Base-by-base conservation (phyloP, 2,797 vertebrate genomes). In the Takifugu ocellatus region DNA sequence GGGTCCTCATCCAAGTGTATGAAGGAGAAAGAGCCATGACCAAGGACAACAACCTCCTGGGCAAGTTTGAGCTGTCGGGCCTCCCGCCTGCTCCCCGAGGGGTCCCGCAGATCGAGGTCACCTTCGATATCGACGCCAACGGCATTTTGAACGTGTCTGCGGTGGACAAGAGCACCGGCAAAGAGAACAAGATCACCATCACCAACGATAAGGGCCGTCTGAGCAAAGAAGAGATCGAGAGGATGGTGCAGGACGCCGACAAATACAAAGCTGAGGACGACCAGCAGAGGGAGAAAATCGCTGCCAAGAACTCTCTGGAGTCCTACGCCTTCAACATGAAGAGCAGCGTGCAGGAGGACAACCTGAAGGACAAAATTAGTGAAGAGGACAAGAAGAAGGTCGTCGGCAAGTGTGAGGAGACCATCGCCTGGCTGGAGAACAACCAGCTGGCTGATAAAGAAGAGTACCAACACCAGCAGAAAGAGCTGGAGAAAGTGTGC, bases 151-250 rank as follows among this genome's bases (percentile, higher is more conserved):
- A 83, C 25, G 79, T 89, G 49, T 82, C 73, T 0, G 83, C 79
- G 6, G 63, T 53, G 42, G 86, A 87, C 59, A 84, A 71, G 46
- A 82, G 59, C 68, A 84, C 82, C 0, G 84, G 79, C 25, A 86
- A 85, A 50, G 58, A 64, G 47, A 83, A 78, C 47, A 81, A 84
- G 73, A 81, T 87, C 36, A 82, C 81, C 47, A 72, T 90, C 68
- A 82, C 68, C 17, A 83, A 82, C 16, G 79, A 85, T 52, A 83
- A 84, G 47, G 87, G 85, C 44, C 65, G 53, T 14, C 75, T 89
- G 63, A 85, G 86, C 76, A 82, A 74, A 64, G 84, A 88, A 12
- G 83, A 87, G 12, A 81, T 89, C 31, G 82, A 86, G 68, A 84
- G 61, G 44, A 83, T 85, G 78, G 61, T 86, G 33, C 57, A 2